A percentile compares a stretch with the other conserved stretches of the same genome.
These are phyloP conservation scores for Epizoanthus fatuus DNA, from an alignment of 92 coral and sea anemone species.

Conservation along the genomic window DNA sequence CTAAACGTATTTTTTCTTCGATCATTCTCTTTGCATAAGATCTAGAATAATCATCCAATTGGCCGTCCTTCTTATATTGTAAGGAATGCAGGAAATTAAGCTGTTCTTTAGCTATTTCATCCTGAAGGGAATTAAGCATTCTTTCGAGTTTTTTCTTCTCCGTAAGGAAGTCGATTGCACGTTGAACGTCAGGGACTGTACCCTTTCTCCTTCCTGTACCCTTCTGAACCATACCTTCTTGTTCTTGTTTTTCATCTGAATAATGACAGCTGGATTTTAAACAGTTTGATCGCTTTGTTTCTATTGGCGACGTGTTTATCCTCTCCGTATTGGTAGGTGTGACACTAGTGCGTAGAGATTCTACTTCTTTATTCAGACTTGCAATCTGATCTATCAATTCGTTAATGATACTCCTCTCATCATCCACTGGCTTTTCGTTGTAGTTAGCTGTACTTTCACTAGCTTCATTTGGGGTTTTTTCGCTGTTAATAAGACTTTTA, in stretches of 20 bases:
- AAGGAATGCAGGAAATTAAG: constrained; percentile 23
- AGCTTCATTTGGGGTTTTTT: neutral
- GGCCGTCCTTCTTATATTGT: constrained; percentile 27
- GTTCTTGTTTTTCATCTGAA: neutral
- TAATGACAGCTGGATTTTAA: neutral
- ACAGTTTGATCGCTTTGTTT: neutral
- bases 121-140: constrained; percentile 18
- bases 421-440: neutral
- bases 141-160: constrained; percentile 33
- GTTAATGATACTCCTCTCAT: neutral
- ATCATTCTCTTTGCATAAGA: constrained; percentile 25
- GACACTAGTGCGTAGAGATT: neutral
- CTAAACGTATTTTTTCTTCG: constrained; percentile 20
- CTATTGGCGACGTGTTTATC: neutral
- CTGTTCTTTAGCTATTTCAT: constrained; percentile 27
- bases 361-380: neutral
- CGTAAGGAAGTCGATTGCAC: neutral
- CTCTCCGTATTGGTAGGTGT: neutral
- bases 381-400: neutral
- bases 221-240: neutral
- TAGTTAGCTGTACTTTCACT: neutral
- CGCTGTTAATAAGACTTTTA: too few species aligned
- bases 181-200: constrained; percentile 1
- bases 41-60: constrained; percentile 2
- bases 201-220: neutral